phyloP scores from a whole-genome alignment of 2,888 invertebrate species.

The Drosophila emarginata region DNA sequence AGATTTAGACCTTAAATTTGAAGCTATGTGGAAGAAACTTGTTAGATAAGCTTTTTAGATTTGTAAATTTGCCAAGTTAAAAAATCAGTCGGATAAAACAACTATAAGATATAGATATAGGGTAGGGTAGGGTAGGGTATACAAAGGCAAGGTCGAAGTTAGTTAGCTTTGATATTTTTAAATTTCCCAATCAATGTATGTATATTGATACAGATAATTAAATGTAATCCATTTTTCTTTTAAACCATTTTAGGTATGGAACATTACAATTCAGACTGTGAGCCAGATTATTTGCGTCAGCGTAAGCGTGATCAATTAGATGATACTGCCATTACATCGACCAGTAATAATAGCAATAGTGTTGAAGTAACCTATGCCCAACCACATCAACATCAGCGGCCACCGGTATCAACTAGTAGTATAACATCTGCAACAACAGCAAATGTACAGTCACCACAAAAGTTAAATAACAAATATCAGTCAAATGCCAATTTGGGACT shows the following conservation, averaged over 20 bases:
- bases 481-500: slow-evolving; percentile 63
- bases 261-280: slow-evolving; percentile 89
- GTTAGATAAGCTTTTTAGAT: no score
- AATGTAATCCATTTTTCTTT: no score
- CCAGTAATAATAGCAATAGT: slow-evolving; percentile 2
- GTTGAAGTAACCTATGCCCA: slow-evolving; percentile 66
- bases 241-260: slow-evolving; percentile 83
- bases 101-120: no score
- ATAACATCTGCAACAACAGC: slow-evolving; percentile 5
- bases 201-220: no score
- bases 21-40: no score
- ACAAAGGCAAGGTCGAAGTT: no score
- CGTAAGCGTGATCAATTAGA: slow-evolving; percentile 50
- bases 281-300: slow-evolving; percentile 80
- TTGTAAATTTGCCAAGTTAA: no score
- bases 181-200: no score
- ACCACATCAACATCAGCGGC: slow-evolving; percentile 54
- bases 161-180: no score
- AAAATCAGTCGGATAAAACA: no score
- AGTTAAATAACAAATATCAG: slow-evolving; percentile 67
- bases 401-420: neutral
- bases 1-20: neutral
- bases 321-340: slow-evolving; percentile 20
- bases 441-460: slow-evolving; percentile 73
- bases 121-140: no score